phyloP scores from a whole-genome alignment of 2,888 invertebrate species.

The Caenorhabditis sp. region DNA sequence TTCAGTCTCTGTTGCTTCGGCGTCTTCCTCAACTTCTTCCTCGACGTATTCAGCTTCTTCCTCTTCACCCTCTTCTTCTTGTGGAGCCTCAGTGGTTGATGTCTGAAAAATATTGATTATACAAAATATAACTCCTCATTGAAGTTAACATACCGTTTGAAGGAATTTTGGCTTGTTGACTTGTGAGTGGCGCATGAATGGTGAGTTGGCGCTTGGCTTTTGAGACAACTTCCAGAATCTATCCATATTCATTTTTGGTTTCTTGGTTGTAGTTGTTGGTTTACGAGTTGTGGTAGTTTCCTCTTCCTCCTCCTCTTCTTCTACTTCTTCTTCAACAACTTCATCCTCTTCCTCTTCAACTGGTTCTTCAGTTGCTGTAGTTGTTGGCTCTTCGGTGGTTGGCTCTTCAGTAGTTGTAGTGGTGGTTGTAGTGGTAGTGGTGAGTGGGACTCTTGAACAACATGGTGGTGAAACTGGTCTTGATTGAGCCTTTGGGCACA shows the following conservation, averaged over 20 bases:
- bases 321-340: slow-evolving; percentile 21
- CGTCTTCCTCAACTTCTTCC: slow-evolving; percentile 21
- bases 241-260: slow-evolving; percentile 65
- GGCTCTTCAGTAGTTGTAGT: slow-evolving; percentile 12
- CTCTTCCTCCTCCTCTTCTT: slow-evolving; percentile 18
- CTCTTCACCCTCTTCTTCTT: slow-evolving; percentile 19
- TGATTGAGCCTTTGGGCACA: slow-evolving; percentile 61
- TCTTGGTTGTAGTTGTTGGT: slow-evolving; percentile 5
- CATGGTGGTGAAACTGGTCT: slow-evolving; percentile 55
- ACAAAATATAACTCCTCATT: no score
- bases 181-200: slow-evolving; percentile 34
- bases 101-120: slow-evolving; percentile 11
- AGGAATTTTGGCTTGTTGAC: slow-evolving; percentile 37
- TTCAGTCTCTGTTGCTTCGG: slow-evolving; percentile 22
- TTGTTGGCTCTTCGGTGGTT: slow-evolving; percentile 8
- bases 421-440: slow-evolving; percentile 31
- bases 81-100: slow-evolving; percentile 30
- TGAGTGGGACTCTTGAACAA: slow-evolving; percentile 42
- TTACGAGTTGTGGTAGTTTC: slow-evolving; percentile 16
- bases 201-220: slow-evolving; percentile 43
- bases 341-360: slow-evolving; percentile 32
- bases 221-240: slow-evolving; percentile 66
- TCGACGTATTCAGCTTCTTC: slow-evolving; percentile 21
- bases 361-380: slow-evolving; percentile 14
- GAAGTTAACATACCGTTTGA: slow-evolving; percentile 16